phyloP scores from a whole-genome alignment of 2,113 vertebrate species.

The Speoplatyrhinus poulsoni region DNA sequence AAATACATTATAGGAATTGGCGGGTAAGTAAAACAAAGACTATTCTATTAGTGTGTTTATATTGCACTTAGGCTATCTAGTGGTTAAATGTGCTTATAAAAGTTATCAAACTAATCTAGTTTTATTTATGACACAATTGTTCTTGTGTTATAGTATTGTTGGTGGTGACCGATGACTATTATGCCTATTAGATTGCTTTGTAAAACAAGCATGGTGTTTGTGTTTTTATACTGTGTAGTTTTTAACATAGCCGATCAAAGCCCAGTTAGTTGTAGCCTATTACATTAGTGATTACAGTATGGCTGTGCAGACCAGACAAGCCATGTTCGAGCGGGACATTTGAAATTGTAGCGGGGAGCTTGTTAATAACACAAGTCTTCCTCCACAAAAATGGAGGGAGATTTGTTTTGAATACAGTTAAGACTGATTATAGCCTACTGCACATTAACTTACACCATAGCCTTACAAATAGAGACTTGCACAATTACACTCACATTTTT shows the following conservation, averaged over 20 bases:
- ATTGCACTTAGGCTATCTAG: not conserved
- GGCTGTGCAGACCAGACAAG: not conserved
- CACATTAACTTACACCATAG: too few species aligned
- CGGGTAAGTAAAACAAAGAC: constrained; percentile 66
- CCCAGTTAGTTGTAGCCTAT: too few species aligned
- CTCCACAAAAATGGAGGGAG: constrained; percentile 62
- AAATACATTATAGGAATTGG: constrained; percentile 82
- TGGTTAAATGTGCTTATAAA: not conserved
- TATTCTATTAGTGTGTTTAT: not conserved
- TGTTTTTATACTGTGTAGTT: not conserved
- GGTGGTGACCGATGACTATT: not conserved
- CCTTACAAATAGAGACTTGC: too few species aligned
- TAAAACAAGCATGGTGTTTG: not conserved
- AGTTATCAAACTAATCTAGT: too few species aligned
- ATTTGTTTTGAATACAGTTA: not conserved
- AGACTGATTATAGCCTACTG: too few species aligned
- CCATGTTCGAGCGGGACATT: constrained; percentile 77
- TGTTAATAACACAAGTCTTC: too few species aligned
- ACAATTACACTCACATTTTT: too few species aligned
- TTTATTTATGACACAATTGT: too few species aligned
- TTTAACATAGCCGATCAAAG: not conserved
- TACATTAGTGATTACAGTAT: too few species aligned
- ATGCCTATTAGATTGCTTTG: not conserved
- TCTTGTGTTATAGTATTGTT: not conserved
- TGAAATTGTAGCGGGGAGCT: constrained; percentile 65